Evolutionary conservation across 2,797 vertebrate species (phyloP), one percentile per base, ranked within the genome.

Genomic region (Nannoperca australis): DNA sequence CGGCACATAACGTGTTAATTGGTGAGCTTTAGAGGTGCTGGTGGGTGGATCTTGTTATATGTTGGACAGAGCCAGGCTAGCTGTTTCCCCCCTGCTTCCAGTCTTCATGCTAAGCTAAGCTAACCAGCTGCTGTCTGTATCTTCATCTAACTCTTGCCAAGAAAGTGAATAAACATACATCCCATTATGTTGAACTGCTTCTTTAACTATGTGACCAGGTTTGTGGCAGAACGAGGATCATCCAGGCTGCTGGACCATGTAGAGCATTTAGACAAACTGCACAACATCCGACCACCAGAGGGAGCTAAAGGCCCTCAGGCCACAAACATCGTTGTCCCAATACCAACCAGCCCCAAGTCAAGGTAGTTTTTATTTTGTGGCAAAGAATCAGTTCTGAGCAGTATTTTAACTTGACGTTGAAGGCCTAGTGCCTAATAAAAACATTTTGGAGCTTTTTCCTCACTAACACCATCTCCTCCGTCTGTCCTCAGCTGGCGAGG

Each of bases 221-320:
- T 97, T 89, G 92, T 97, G 76, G 95, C 95, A 15, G 96, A 97
- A 62, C 92, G 95, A 78, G 96, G 97, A 13, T 95, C 94, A 0
- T 93, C 95, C 22, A 92, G 94, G 50, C 92, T 97, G 22, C 86
- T 98, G 51, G 95, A 97, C 44, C 97, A 97, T 0, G 95, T 98
- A 71, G 96, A 93, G 76, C 92, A 95, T 81, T 92, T 97, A 20
- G 96, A 97, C 85, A 95, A 94, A 89, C 61, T 97, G 54, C 94
- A 96, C 80, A 94, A 93, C 24, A 89, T 98, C 61, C 96, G 93
- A 11, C 92, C 93, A 70, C 90, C 91, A 76, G 70, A 78, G 42
- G 69, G 75, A 22, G 53, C 78, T 7, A 42, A 84, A 83, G 64
- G 61, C 50, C 60, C 85, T 3, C 83, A 90, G 63, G 70, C 80